Evolutionary conservation across 2,888 invertebrate species (phyloP).

Genomic region (Chloromyia formosa): DNA sequence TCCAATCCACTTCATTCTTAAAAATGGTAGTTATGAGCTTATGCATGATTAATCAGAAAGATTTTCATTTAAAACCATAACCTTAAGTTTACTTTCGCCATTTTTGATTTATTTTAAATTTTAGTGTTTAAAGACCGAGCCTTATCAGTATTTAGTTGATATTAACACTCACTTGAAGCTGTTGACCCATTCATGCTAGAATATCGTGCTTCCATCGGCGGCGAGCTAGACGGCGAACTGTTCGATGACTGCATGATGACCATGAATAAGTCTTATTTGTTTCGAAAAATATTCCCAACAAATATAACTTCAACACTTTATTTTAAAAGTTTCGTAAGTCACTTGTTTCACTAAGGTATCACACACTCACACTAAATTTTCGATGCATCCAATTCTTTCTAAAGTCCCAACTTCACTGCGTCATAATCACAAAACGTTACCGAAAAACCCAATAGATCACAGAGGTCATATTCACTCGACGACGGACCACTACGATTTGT

Average conservation of each 20-base stretch:
- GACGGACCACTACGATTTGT: conserved; percentile 8
- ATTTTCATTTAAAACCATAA: no score
- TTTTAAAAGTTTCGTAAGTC: neutral
- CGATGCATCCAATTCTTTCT: neutral
- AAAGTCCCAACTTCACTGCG: neutral
- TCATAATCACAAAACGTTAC: no score
- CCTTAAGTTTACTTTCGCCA: no score
- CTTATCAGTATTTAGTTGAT: no score
- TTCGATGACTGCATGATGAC: conserved; percentile 58
- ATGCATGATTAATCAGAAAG: no score
- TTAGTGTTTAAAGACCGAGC: no score
- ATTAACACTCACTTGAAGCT: conserved; percentile 61
- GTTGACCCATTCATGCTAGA: conserved; percentile 58
- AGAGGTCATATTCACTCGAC: conserved; percentile 23
- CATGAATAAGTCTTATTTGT: neutral
- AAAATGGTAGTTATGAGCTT: no score
- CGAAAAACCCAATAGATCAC: conserved; percentile 32
- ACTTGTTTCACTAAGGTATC: neutral
- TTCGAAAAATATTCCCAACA: neutral
- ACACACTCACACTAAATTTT: neutral
- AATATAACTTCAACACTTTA: neutral
- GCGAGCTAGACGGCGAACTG: conserved; percentile 59
- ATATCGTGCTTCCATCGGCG: conserved; percentile 61
- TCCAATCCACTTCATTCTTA: no score
- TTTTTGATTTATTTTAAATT: no score